Evolutionary conservation across 2,797 vertebrate genomes (phyloP).

Genomic region (Zenarchopterus dispar): DNA sequence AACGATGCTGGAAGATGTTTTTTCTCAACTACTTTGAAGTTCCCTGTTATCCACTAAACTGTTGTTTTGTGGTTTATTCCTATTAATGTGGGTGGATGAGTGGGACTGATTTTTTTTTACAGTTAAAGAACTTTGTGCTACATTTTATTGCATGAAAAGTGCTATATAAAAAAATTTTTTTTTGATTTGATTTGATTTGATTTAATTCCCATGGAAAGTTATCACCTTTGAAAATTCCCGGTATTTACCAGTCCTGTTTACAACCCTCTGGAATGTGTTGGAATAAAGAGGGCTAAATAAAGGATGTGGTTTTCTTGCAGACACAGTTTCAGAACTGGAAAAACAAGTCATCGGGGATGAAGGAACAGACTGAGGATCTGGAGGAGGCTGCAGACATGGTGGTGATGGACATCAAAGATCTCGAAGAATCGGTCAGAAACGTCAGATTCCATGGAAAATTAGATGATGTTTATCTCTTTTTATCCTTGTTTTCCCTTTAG

Average conservation of each 20-base stretch:
- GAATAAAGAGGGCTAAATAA: background rate
- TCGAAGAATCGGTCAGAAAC: constrained; percentile 83
- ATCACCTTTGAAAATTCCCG: no score
- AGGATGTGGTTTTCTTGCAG: constrained; percentile 69
- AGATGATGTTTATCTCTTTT: background rate
- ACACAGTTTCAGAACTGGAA: constrained; percentile 85
- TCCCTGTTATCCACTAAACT: no score
- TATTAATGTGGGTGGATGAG: no score
- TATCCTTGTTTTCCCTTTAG: background rate
- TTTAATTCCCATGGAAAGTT: no score
- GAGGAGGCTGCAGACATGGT: constrained; percentile 77
- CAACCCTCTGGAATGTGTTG: background rate
- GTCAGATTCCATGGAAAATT: background rate
- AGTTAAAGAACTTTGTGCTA: no score
- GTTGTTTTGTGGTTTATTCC: no score
- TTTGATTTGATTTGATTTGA: no score
- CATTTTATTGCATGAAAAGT: no score
- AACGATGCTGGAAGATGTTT: no score
- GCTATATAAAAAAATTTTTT: no score
- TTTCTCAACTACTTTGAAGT: no score
- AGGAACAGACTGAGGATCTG: constrained; percentile 78
- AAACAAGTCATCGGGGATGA: constrained; percentile 82
- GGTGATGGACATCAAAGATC: constrained; percentile 75
- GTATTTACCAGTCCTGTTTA: background rate
- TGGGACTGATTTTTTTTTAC: no score